phyloP scores from a whole-genome alignment of 1,140 invertebrate species.

The Condylostylus longicornis region DNA sequence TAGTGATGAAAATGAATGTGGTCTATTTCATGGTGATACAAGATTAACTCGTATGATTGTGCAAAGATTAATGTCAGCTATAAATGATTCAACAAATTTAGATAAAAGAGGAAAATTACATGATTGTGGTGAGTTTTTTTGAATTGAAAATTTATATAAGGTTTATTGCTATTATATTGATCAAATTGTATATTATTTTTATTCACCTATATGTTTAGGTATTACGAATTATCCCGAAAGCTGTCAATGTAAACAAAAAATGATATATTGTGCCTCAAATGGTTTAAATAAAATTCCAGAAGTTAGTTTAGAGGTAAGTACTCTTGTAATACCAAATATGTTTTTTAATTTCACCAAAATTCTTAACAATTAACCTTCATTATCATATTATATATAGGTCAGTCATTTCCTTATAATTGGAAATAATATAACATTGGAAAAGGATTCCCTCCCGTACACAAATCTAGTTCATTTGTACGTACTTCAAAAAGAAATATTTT shows the following conservation, averaged over 20 bases:
- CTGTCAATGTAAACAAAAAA: slow-evolving; percentile 17
- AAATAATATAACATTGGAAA: slow-evolving; percentile 19
- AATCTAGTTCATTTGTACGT: slow-evolving; percentile 19
- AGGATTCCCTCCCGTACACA: slow-evolving; percentile 16
- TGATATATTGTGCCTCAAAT: slow-evolving; percentile 17
- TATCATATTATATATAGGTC: slow-evolving; percentile 10
- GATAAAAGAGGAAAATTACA: background rate
- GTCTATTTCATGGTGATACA: slow-evolving; percentile 27
- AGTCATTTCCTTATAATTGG: slow-evolving; percentile 20
- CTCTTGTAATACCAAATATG: no score
- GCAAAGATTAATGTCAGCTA: background rate
- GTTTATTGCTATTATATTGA: no score
- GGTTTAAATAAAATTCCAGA: slow-evolving; percentile 16
- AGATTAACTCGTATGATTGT: slow-evolving; percentile 12
- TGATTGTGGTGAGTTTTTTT: no score
- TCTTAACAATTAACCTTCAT: background rate
- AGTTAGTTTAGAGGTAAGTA: slow-evolving; percentile 17
- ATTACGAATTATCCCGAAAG: slow-evolving; percentile 24
- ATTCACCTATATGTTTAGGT: slow-evolving; percentile 9
- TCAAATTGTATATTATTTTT: no score
- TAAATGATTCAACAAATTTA: slow-evolving; percentile 5
- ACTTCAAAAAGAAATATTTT: slow-evolving; percentile 10
- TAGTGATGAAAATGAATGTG: slow-evolving; percentile 43
- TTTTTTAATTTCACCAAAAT: background rate
- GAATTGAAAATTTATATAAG: no score